Percentiles rank a stretch among this genome's conserved stretches.
phyloP scores from a whole-genome alignment of 2,113 vertebrate genomes.

The Sceloporus tristichus region DNA sequence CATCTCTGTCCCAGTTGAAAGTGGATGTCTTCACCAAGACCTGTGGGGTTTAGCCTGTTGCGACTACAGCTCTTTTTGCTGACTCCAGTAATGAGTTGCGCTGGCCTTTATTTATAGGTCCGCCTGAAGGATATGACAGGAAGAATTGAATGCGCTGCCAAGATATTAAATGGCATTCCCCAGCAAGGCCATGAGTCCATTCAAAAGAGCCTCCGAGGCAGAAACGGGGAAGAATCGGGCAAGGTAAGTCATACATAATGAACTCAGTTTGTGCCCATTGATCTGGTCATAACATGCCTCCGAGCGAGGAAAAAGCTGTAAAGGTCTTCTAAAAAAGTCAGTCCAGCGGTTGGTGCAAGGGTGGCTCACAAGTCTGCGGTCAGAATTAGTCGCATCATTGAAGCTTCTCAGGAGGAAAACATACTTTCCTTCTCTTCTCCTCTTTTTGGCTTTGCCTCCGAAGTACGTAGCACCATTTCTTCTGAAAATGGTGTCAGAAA shows the following conservation, averaged over 20 bases:
- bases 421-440: no score
- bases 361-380: conserved; percentile 4
- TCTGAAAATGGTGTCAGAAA: not conserved
- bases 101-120: conserved; percentile 77
- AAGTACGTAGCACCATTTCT: no score
- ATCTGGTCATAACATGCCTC: conserved; percentile 65
- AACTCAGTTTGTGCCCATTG: conserved; percentile 53
- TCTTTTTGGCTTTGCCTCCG: not conserved
- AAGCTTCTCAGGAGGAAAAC: not conserved
- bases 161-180: conserved; percentile 80
- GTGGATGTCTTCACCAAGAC: not conserved
- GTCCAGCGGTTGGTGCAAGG: conserved; percentile 41
- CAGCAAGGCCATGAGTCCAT: conserved; percentile 72
- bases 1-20: no score
- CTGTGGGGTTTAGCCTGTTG: conserved; percentile 61
- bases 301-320: conserved; percentile 47
- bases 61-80: conserved; percentile 68
- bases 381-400: not conserved
- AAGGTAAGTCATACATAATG: conserved; percentile 75
- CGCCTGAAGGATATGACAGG: conserved; percentile 77
- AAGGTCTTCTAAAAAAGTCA: conserved; percentile 63
- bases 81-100: conserved; percentile 72
- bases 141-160: conserved; percentile 76
- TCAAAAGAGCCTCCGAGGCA: conserved; percentile 73
- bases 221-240: conserved; percentile 67